Evolutionary conservation across 2,888 invertebrate genomes (phyloP).

Genomic region (Argyresthia albistria): DNA sequence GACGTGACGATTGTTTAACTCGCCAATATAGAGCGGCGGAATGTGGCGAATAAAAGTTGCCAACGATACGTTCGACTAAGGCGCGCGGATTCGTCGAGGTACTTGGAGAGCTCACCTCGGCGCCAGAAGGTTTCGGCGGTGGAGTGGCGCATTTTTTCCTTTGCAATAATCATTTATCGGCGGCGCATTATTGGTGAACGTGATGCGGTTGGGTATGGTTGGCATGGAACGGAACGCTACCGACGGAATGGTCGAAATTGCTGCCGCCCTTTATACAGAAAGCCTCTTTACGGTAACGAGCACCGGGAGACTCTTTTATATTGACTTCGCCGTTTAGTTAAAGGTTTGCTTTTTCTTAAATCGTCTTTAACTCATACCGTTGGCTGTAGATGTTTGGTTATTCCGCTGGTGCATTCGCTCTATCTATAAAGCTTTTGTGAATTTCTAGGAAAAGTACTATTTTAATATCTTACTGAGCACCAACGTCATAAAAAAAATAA

Average conservation of each 20-base stretch:
- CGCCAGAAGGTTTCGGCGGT: constrained; percentile 31
- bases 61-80: constrained; percentile 5
- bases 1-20: constrained; percentile 30
- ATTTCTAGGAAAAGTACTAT: no score
- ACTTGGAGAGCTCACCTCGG: constrained; percentile 14
- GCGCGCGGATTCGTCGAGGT: neutral
- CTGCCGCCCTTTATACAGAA: constrained; percentile 7
- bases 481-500: no score
- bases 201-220: constrained; percentile 30
- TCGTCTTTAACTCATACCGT: neutral
- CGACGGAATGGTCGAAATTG: constrained; percentile 8
- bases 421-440: neutral
- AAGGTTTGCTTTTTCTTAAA: constrained; percentile 5
- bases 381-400: neutral
- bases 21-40: constrained; percentile 8
- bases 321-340: constrained; percentile 10
- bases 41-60: constrained; percentile 4
- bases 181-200: constrained; percentile 31
- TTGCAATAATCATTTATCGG: constrained; percentile 47
- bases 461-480: no score
- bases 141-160: constrained; percentile 29
- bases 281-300: constrained; percentile 9
- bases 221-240: constrained; percentile 20
- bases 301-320: constrained; percentile 9
- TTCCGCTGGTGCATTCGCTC: neutral